Evolutionary conservation across 2,888 invertebrate genomes (phyloP).

Genomic region (Sphaerophoria rueppellii): DNA sequence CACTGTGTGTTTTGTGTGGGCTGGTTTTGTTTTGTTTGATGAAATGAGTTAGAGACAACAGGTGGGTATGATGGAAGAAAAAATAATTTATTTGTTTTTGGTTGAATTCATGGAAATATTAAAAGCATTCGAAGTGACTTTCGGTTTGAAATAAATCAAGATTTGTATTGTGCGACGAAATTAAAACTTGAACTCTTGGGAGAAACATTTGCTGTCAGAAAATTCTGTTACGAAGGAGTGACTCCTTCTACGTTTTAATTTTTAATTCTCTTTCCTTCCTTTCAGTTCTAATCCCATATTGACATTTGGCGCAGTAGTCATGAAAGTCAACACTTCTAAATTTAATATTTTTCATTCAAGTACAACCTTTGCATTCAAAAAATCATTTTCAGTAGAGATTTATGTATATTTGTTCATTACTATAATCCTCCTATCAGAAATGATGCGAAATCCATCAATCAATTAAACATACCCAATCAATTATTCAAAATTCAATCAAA

Average conservation of each 20-base stretch:
- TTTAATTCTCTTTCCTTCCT: no score
- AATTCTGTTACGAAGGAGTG: no score
- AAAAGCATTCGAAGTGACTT: neutral
- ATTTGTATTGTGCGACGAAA: no score
- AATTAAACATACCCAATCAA: conserved; percentile 11
- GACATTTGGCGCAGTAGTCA: no score
- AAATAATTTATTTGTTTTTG: neutral
- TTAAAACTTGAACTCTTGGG: no score
- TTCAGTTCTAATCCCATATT: no score
- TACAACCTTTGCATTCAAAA: no score
- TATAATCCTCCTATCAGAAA: neutral
- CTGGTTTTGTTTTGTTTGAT: neutral
- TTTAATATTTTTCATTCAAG: no score
- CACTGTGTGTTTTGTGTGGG: neutral
- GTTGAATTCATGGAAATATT: neutral
- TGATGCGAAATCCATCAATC: conserved; percentile 1
- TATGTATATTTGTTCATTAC: neutral
- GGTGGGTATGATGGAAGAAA: conserved; percentile 5
- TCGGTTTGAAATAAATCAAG: neutral
- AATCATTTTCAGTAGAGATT: no score
- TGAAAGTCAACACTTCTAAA: no score
- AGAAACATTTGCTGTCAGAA: no score
- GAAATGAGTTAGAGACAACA: neutral
- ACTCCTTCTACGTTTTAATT: no score
- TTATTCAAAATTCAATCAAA: conserved; percentile 14